Evolutionary conservation across 2,113 vertebrate species (phyloP).

Genomic region (Protobothrops flavoviridis): DNA sequence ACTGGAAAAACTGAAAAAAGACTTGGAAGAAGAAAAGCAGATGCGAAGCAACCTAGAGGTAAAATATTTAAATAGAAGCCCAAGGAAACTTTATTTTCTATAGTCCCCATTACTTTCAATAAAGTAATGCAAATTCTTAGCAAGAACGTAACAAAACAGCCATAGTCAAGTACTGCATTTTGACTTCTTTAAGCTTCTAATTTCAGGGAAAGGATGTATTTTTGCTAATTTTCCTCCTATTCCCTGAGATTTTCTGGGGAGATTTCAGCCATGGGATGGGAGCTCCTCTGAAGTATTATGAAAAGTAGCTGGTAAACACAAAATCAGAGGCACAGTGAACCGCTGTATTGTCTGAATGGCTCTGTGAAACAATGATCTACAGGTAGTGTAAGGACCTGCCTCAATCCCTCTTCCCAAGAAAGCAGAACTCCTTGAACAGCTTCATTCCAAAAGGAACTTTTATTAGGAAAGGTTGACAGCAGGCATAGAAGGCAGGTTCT

Average conservation of each 20-base stretch:
- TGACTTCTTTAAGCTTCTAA: neutral
- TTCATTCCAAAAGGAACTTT: no score
- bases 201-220: neutral
- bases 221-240: neutral
- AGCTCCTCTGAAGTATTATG: neutral
- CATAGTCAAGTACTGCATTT: neutral
- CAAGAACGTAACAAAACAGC: neutral
- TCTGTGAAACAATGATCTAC: neutral
- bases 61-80: conserved; percentile 39
- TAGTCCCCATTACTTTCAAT: neutral
- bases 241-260: neutral
- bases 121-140: neutral
- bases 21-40: conserved; percentile 87
- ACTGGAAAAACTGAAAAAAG: conserved; percentile 82
- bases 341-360: neutral
- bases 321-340: neutral
- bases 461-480: no score
- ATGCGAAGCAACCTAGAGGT: conserved; percentile 87
- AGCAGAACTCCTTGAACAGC: no score
- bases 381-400: neutral
- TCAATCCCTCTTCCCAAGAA: no score
- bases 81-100: neutral
- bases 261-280: neutral
- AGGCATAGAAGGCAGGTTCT: no score
- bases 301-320: neutral